Percentiles rank a stretch among this genome's conserved stretches.
These are phyloP conservation scores for Bothrops alternatus DNA, from an alignment of 2,797 vertebrate species.

Conservation along the genomic window DNA sequence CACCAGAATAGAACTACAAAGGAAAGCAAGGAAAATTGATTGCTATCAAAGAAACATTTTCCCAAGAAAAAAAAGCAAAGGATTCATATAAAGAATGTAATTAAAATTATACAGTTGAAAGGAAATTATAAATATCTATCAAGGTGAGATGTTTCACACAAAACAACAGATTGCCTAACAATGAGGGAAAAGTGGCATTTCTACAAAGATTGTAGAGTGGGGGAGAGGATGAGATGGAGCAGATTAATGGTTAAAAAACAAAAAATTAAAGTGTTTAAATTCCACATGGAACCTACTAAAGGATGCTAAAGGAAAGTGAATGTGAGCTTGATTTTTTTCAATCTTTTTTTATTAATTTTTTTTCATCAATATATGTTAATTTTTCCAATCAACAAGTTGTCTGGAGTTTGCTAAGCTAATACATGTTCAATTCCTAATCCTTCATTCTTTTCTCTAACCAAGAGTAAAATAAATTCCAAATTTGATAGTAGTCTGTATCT, in stretches of 20 bases:
- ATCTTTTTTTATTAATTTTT: too few species aligned
- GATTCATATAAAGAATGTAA: neutral
- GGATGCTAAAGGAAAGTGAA: neutral
- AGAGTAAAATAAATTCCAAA: too few species aligned
- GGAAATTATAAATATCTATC: conserved; percentile 13
- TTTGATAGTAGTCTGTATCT: too few species aligned
- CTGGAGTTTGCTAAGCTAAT: too few species aligned
- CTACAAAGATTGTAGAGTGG: neutral
- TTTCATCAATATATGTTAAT: too few species aligned
- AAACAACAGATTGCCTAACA: conserved; percentile 1
- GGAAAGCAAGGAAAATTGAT: neutral
- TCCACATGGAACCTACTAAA: neutral
- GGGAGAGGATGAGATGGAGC: neutral
- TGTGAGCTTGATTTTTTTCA: neutral
- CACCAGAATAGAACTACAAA: neutral
- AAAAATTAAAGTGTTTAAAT: conserved; percentile 9
- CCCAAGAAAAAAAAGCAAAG: conserved; percentile 10
- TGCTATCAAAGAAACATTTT: conserved; percentile 1
- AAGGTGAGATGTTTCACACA: neutral
- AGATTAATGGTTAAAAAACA: neutral
- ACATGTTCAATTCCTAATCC: too few species aligned
- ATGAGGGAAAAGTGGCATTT: neutral
- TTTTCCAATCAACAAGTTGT: too few species aligned
- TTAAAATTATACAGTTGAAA: neutral
- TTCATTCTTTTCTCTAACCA: too few species aligned